Conservation (phyloP, 2,113 vertebrate species). For the Tupaia chinensis region DNA sequence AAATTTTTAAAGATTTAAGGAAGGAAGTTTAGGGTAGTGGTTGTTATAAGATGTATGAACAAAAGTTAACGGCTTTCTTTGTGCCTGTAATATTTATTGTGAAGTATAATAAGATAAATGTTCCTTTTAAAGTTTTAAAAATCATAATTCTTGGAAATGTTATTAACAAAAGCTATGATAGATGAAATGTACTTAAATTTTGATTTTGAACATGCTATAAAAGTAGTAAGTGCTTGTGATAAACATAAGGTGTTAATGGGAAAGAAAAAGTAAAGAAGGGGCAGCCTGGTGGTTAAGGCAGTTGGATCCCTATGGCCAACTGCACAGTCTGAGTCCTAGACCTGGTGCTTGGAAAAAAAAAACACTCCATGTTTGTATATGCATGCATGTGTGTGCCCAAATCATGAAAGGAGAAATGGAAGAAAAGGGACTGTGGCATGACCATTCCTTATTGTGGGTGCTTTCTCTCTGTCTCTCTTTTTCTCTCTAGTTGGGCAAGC, state of each 20-base stretch:
- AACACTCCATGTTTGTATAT: no score
- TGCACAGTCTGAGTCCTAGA: no score
- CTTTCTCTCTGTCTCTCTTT: no score
- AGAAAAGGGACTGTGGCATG: no score
- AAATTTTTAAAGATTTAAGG: not conserved
- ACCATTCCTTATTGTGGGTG: no score
- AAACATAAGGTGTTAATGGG: not conserved
- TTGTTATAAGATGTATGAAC: not conserved
- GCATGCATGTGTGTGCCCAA: no score
- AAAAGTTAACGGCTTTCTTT: conserved; percentile 12
- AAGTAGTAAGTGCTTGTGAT: not conserved
- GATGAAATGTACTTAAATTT: conserved; percentile 28
- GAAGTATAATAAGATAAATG: not conserved
- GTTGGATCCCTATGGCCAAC: no score
- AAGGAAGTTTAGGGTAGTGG: conserved; percentile 1
- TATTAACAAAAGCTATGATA: not conserved
- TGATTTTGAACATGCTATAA: conserved; percentile 14
- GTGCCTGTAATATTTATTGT: not conserved
- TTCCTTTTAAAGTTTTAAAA: conserved; percentile 14
- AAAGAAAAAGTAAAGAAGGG: not conserved
- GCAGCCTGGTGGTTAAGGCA: no score
- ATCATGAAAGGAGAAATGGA: no score
- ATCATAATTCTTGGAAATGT: not conserved
- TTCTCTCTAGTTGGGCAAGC: no score
- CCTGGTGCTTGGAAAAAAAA: no score